Conservation (phyloP, 35 echinoderm and acorn worm genomes). For the Nesometra sesokonis region DNA sequence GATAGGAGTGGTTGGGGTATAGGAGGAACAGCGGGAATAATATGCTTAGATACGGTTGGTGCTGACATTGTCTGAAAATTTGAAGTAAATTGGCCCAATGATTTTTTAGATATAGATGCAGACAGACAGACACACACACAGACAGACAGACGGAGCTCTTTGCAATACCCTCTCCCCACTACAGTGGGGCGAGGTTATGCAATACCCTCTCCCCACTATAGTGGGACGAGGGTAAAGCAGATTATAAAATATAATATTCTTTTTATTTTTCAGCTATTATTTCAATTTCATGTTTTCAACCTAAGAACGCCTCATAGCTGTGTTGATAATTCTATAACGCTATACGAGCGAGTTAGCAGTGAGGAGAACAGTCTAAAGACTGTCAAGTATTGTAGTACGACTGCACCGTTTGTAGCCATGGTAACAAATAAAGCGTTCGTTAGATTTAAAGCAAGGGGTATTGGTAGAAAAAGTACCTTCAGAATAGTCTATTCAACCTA, state of each 20-base stretch:
- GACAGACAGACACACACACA: too few species aligned
- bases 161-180: too few species aligned
- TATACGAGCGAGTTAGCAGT: background rate
- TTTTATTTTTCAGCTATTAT: background rate
- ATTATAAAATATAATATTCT: background rate
- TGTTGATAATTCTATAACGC: background rate
- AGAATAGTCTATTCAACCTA: background rate
- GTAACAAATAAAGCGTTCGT: background rate
- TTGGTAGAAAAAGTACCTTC: background rate
- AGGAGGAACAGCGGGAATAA: too few species aligned
- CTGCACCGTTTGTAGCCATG: background rate
- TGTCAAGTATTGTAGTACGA: background rate
- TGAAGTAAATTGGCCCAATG: too few species aligned
- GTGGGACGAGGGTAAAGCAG: too few species aligned
- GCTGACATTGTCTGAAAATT: too few species aligned
- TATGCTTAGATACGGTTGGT: too few species aligned
- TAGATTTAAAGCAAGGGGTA: background rate
- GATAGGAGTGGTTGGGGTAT: too few species aligned
- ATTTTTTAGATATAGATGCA: too few species aligned
- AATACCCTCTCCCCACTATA: too few species aligned
- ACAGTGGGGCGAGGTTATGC: too few species aligned
- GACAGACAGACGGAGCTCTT: too few species aligned
- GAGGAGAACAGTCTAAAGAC: background rate
- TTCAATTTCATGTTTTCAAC: background rate
- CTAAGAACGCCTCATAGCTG: background rate